Base-by-base conservation (phyloP, 2,797 vertebrate species). In the Pteronotus mesoamericanus region DNA sequence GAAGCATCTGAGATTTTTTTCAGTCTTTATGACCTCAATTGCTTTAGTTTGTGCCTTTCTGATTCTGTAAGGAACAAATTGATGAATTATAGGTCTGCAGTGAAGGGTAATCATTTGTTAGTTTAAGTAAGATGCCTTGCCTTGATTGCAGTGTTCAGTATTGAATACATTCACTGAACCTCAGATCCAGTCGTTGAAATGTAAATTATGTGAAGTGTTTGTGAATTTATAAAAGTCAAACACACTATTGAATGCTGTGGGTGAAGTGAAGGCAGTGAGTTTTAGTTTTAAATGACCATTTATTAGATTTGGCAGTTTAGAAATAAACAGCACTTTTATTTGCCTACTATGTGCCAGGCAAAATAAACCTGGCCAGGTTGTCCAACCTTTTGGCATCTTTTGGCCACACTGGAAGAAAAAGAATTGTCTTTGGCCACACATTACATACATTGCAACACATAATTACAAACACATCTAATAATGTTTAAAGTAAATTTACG, bases 51-150 rank as follows among this genome's bases (percentile, higher is more conserved):
- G 53, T 75, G 29, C 57, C 48, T 94, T 94, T 92, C 87, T 95
- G 88, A 86, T 94, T 95, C 87, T 74, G 51, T 86, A 91, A 94
- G 46, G 77, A 96, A n/a, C 59, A 97, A 96, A 95, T 96, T 97
- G 93, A 94, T 97, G 90, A 88, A 97, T 96, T 96, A 96, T 64
- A 96, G 86, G 90, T 96, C 94, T 96, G 19, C 3, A 22, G 71
- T 82, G 85, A 97, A 97, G 89, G 57, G 39, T 95, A 93, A 87
- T 96, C 88, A 96, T 97, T 96, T 94, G 83, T 94, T 97, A 94
- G 57, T 51, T 82, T 92, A 94, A 80, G 85, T 94, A 91, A 97
- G 90, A 44, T 91, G 82, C 9, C 88, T 92, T 89, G 19, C n/a
- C 64, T 95, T 96, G 94, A 96, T 96, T 97, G 86, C 80, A 84